Conservation (phyloP, 2,888 invertebrate species). For the Volucella bombylans region DNA sequence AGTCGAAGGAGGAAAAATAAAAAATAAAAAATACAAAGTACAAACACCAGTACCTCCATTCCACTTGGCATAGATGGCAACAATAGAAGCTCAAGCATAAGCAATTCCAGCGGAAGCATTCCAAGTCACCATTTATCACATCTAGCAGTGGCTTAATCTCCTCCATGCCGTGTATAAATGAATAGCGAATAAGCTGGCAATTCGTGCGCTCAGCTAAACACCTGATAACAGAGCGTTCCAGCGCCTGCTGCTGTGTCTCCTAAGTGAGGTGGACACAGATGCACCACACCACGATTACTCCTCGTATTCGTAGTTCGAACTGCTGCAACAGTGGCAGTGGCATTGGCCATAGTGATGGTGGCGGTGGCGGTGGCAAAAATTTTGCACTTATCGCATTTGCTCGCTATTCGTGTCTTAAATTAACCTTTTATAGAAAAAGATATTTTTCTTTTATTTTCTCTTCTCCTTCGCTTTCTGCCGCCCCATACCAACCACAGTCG, state of each 20-base stretch:
- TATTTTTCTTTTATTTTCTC: constrained; percentile 59
- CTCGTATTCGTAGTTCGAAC: constrained; percentile 1
- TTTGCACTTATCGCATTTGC: constrained; percentile 73
- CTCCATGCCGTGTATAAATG: constrained; percentile 74
- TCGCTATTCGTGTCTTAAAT: constrained; percentile 75
- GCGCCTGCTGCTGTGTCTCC: constrained; percentile 16
- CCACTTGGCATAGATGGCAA: constrained; percentile 22
- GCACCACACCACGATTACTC: constrained; percentile 18
- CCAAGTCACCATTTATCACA: constrained; percentile 74
- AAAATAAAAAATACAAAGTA: not conserved
- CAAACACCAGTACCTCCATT: constrained; percentile 9
- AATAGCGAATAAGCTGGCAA: constrained; percentile 74
- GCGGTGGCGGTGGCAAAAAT: constrained; percentile 56
- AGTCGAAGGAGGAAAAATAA: constrained; percentile 10
- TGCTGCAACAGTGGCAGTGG: constrained; percentile 35
- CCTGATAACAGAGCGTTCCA: constrained; percentile 73
- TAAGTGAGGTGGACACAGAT: constrained; percentile 30
- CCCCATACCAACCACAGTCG: constrained; percentile 13
- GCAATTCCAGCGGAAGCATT: constrained; percentile 73
- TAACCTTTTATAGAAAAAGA: constrained; percentile 74
- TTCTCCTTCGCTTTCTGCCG: constrained; percentile 4
- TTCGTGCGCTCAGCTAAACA: constrained; percentile 73
- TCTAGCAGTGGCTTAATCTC: constrained; percentile 71
- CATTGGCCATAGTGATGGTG: constrained; percentile 22
- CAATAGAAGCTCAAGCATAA: constrained; percentile 71